Percentiles rank a stretch among this genome's conserved stretches.
Conservation (phyloP, 1,140 invertebrate genomes). For the Apis florea region DNA sequence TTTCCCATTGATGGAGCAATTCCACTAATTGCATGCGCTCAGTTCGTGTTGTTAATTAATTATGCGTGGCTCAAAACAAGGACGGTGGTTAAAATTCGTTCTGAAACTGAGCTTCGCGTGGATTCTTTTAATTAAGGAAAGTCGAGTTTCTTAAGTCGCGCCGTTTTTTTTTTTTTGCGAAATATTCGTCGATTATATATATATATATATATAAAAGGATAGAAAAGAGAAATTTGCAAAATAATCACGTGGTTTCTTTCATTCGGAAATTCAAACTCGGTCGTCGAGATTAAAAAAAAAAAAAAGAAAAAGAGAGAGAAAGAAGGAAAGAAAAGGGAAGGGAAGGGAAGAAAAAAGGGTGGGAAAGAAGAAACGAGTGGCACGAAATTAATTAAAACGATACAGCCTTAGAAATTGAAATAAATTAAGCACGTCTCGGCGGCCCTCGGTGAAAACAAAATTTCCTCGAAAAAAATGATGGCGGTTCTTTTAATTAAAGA, state of each 20-base stretch:
- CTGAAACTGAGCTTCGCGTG: not conserved
- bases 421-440: constrained; percentile 22
- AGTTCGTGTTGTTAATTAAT: not conserved
- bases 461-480: constrained; percentile 15
- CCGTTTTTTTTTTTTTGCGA: not conserved
- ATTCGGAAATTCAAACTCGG: not conserved
- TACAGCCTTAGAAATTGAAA: constrained; percentile 26
- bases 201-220: not conserved
- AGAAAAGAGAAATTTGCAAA: not conserved
- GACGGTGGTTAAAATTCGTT: not conserved
- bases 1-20: not conserved
- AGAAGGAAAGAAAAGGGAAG: too few species aligned
- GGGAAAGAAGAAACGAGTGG: not conserved
- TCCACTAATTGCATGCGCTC: not conserved
- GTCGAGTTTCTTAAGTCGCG: constrained; percentile 15
- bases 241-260: constrained; percentile 18
- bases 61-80: not conserved
- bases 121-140: constrained; percentile 35
- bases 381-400: constrained; percentile 43
- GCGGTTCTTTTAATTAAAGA: constrained; percentile 32
- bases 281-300: not conserved
- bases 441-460: not conserved
- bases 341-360: too few species aligned
- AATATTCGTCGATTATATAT: constrained; percentile 31
- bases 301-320: not conserved